A percentile compares a stretch with the other conserved stretches of the same genome.
These are phyloP conservation scores for Uropsilus gracilis DNA, from an alignment of 2,113 vertebrate genomes.

Conservation along the genomic window DNA sequence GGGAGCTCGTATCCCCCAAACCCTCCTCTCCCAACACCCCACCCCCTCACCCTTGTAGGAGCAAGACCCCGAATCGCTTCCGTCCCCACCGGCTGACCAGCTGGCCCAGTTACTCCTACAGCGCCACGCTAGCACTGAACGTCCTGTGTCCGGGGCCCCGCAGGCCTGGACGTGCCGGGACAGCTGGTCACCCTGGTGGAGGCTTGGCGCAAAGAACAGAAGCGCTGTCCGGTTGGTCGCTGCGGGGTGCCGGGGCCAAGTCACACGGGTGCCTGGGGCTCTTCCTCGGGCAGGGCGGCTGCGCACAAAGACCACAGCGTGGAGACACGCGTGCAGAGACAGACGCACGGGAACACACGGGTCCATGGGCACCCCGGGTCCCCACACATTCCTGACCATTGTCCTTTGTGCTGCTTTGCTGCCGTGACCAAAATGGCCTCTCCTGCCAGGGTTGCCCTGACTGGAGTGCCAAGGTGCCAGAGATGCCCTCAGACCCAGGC, in stretches of 20 bases:
- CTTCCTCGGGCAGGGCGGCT: neutral
- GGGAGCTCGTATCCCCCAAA: neutral
- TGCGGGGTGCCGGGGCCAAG: neutral
- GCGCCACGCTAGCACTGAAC: neutral
- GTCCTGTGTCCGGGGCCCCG: neutral
- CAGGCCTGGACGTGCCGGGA: neutral
- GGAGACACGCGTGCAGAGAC: too few relatives aligned
- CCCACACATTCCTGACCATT: rapidly evolving
- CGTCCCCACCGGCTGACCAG: neutral
- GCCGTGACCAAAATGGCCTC: neutral
- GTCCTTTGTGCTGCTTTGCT: neutral
- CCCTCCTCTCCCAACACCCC: too few relatives aligned
- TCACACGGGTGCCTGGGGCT: neutral
- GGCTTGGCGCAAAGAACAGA: neutral
- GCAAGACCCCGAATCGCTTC: neutral
- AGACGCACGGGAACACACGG: rapidly evolving
- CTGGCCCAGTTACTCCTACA: neutral
- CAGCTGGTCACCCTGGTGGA: neutral
- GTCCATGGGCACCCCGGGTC: neutral
- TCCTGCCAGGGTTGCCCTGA: neutral
- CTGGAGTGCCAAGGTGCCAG: neutral
- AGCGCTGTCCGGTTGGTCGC: too few relatives aligned
- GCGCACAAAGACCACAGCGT: neutral
- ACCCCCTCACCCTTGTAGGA: too few relatives aligned
- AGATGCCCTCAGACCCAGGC: neutral